These are phyloP conservation scores for Agraylea sexmaculata DNA, from an alignment of 1,140 invertebrate genomes.

Conservation along the genomic window DNA sequence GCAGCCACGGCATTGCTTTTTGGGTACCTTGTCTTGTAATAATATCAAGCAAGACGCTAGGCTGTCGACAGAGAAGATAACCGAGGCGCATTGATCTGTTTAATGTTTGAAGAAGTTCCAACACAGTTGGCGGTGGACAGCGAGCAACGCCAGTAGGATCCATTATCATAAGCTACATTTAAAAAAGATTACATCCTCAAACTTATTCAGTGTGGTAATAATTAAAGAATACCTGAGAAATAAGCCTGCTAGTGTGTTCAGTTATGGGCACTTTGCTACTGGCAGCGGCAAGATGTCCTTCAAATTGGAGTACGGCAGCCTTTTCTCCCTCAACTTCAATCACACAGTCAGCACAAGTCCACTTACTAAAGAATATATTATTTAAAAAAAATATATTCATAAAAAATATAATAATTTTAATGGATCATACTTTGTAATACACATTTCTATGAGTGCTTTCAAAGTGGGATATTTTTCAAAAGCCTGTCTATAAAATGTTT, in stretches of 20 bases:
- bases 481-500: constrained; percentile 69
- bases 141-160: constrained; percentile 73
- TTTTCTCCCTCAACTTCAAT: constrained; percentile 29
- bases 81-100: constrained; percentile 73
- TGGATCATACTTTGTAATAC: constrained; percentile 80
- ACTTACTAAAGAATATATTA: constrained; percentile 35
- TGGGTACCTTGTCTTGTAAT: constrained; percentile 79
- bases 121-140: constrained; percentile 59
- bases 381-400: constrained; percentile 18
- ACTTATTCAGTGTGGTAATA: constrained; percentile 1
- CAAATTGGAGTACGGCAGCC: constrained; percentile 69
- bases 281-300: constrained; percentile 81
- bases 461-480: constrained; percentile 91
- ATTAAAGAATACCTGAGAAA: constrained; percentile 70
- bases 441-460: constrained; percentile 89
- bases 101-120: constrained; percentile 71
- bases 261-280: constrained; percentile 77
- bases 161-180: constrained; percentile 57
- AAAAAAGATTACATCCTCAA: constrained; percentile 6
- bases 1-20: constrained; percentile 93
- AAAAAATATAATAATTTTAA: constrained; percentile 9
- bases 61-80: constrained; percentile 82
- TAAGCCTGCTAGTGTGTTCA: constrained; percentile 75
- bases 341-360: constrained; percentile 28
- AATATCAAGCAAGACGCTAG: constrained; percentile 86